phyloP scores from a whole-genome alignment of 2,797 vertebrate species.

The Amblyraja radiata region DNA sequence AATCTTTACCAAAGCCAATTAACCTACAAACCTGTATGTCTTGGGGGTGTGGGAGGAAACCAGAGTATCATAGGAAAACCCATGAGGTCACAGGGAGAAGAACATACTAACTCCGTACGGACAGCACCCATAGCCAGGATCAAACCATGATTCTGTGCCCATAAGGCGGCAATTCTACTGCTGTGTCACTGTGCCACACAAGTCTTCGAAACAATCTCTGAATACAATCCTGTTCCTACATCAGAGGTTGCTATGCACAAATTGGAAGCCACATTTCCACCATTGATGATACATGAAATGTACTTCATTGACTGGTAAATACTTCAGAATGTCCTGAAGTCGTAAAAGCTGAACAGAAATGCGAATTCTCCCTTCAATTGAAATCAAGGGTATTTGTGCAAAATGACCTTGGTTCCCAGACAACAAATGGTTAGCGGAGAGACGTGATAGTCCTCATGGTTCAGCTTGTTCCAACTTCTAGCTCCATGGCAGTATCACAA shows the following conservation, averaged over 20 bases:
- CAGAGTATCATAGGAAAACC: too few relatives aligned
- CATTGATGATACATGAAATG: neutral
- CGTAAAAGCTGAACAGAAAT: neutral
- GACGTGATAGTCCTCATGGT: neutral
- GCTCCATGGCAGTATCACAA: neutral
- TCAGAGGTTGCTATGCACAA: neutral
- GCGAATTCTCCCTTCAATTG: neutral
- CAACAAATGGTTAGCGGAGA: too few relatives aligned
- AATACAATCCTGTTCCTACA: neutral
- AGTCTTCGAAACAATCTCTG: neutral
- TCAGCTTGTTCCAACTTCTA: neutral
- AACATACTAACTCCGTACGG: too few relatives aligned
- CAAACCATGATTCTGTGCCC: too few relatives aligned
- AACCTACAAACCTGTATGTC: too few relatives aligned
- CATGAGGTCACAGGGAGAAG: too few relatives aligned
- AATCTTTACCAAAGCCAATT: too few relatives aligned
- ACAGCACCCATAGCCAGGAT: too few relatives aligned
- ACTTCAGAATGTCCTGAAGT: neutral
- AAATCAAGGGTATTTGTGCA: neutral
- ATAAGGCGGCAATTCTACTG: too few relatives aligned
- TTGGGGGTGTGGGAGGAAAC: too few relatives aligned
- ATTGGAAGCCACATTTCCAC: neutral
- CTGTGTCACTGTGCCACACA: too few relatives aligned
- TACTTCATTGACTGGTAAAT: neutral
- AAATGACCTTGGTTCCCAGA: neutral